These are phyloP conservation scores for Sesia bembeciformis DNA, from an alignment of 2,888 invertebrate species.

Conservation along the genomic window DNA sequence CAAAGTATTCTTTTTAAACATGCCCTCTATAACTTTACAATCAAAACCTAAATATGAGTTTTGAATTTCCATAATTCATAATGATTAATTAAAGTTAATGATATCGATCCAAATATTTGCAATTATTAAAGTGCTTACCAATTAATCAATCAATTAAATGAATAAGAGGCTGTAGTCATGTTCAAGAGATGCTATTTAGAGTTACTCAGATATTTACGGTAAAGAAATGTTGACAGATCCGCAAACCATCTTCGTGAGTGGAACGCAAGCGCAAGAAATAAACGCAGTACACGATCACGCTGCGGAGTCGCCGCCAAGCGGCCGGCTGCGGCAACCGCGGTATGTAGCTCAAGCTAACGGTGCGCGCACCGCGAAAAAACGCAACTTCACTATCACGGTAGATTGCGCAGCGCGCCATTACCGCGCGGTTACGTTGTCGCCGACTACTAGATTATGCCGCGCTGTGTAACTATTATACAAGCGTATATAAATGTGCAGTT, in stretches of 20 bases:
- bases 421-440: conserved; percentile 61
- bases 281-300: not conserved
- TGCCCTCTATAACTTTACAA: too few species aligned
- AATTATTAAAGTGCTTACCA: too few species aligned
- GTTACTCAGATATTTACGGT: too few species aligned
- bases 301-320: conserved; percentile 46
- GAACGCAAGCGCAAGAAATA: not conserved
- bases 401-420: conserved; percentile 58
- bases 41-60: too few species aligned
- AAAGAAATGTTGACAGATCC: not conserved
- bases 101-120: too few species aligned
- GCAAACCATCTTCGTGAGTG: not conserved
- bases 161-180: too few species aligned
- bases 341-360: conserved; percentile 71
- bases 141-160: too few species aligned
- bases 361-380: conserved; percentile 62
- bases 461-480: conserved; percentile 39
- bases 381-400: conserved; percentile 73
- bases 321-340: conserved; percentile 48
- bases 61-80: too few species aligned
- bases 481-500: conserved; percentile 3
- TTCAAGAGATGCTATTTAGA: too few species aligned
- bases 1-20: too few species aligned
- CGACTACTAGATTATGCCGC: conserved; percentile 31
- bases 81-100: too few species aligned